Evolutionary conservation across 2,797 vertebrate genomes (phyloP).

Genomic region (Danionella dracula): DNA sequence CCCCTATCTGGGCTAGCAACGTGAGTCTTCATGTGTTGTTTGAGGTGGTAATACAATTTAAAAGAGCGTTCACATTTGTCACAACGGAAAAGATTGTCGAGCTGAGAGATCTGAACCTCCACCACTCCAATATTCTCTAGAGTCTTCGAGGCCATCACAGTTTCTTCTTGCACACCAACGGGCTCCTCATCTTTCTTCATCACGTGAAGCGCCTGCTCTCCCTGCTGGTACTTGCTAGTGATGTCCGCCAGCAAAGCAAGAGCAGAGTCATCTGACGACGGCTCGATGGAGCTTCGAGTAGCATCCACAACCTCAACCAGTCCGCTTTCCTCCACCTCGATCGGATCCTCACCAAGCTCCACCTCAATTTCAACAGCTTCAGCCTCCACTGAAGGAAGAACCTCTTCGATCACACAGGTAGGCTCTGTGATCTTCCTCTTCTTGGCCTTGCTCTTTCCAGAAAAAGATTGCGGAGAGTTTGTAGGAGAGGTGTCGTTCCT

Average conservation of each 20-base stretch:
- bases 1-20: constrained; percentile 66
- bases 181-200: constrained; percentile 64
- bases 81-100: constrained; percentile 94
- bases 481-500: constrained; percentile 70
- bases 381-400: constrained; percentile 79
- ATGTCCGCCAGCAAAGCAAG: constrained; percentile 94
- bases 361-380: constrained; percentile 91
- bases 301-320: constrained; percentile 84
- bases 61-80: constrained; percentile 93
- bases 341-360: constrained; percentile 76
- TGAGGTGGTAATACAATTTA: constrained; percentile 97
- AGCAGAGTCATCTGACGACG: constrained; percentile 87
- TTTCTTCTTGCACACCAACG: constrained; percentile 71
- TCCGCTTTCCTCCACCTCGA: constrained; percentile 78
- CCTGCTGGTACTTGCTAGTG: constrained; percentile 96
- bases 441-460: constrained; percentile 72
- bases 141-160: constrained; percentile 77
- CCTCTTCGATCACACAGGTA: constrained; percentile 90
- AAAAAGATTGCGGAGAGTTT: constrained; percentile 59
- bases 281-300: constrained; percentile 76
- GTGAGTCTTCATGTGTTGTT: constrained; percentile 96
- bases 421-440: constrained; percentile 93
- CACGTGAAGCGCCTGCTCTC: constrained; percentile 73
- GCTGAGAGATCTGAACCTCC: constrained; percentile 93
- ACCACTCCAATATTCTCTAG: constrained; percentile 93